Evolutionary conservation across 1,140 invertebrate species (phyloP).

Genomic region (Heliconius hermathena): DNA sequence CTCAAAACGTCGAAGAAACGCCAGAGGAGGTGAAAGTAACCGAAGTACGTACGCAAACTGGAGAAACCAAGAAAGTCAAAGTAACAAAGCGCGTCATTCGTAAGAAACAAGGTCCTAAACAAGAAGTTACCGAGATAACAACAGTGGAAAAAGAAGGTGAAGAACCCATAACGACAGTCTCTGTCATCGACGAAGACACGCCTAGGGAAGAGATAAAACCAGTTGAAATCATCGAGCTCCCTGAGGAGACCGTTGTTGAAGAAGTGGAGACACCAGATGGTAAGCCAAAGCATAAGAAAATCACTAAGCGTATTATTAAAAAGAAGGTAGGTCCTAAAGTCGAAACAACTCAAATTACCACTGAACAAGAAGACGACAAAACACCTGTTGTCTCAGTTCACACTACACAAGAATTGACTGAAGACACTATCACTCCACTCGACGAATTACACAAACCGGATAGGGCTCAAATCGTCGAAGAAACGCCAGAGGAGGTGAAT

Average conservation of each 20-base stretch:
- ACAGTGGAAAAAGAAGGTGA: slow-evolving; percentile 3
- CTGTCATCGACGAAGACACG: slow-evolving; percentile 33
- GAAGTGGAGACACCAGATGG: slow-evolving; percentile 50
- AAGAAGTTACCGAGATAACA: neutral
- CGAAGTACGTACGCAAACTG: neutral
- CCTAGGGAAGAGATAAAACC: neutral
- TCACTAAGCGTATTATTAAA: slow-evolving; percentile 64
- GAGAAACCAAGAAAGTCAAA: slow-evolving; percentile 11
- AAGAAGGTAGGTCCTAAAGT: slow-evolving; percentile 55
- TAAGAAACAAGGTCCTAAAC: neutral
- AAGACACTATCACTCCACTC: neutral
- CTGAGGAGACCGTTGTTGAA: slow-evolving; percentile 15
- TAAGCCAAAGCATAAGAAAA: slow-evolving; percentile 37
- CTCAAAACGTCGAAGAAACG: slow-evolving; percentile 52
- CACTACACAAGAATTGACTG: slow-evolving; percentile 16
- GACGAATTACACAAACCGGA: neutral
- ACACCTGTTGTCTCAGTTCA: slow-evolving; percentile 29
- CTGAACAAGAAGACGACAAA: slow-evolving; percentile 64
- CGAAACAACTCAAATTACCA: slow-evolving; percentile 66
- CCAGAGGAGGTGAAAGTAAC: slow-evolving; percentile 65
- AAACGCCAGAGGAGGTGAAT: slow-evolving; percentile 68
- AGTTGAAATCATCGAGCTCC: slow-evolving; percentile 16
- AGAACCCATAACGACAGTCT: slow-evolving; percentile 30
- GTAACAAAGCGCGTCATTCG: slow-evolving; percentile 40
- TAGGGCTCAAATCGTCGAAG: slow-evolving; percentile 45